Evolutionary conservation across 1,140 invertebrate genomes (phyloP), one percentile per base, ranked within the genome.

Genomic region (Augochlora pura): DNA sequence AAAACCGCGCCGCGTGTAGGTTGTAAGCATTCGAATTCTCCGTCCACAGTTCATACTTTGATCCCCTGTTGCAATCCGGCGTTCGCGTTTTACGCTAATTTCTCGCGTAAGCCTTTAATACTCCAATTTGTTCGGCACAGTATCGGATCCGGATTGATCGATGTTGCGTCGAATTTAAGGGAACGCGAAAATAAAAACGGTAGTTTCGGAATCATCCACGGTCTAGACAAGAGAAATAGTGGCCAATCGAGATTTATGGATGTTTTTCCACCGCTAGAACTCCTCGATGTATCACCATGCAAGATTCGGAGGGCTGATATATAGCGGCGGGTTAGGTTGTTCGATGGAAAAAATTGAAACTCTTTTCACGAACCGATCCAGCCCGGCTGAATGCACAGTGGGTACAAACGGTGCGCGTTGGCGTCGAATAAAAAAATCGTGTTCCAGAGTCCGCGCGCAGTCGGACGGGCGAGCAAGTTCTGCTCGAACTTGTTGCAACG

Each of bases 381-480:
- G 0, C 0, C 21, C n/a, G 14, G 59, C 18, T n/a, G 54, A n/a
- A n/a, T n/a, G 54, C 21, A 8, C 21, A 54, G 49, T 21, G 21
- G 18, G 1, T 21, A 27, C 16, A 14, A 39, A 21, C 27, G 1
- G 0, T 42, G 60, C 4, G 16, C 4, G 16, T 63, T 12, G 12
- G 9, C 42, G 69, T 69, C 62, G 42, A 64, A 59, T 70, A 78
- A 64, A 77, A n/a, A 76, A 76, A 25, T 80, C 46, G 23, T 46
- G 63, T 77, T 84, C 81, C 49, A 52, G 49, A 52, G 16, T 4
- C 49, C 5, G 49, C 16, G 49, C 49, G n/a, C n/a, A n/a, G n/a
- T n/a, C n/a, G n/a, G n/a, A n/a, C n/a, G 16, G 18, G 21, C 18
- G 18, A 52, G 6, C 49, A 21, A 4, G 16, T 18, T 21, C 16